Percentiles rank a stretch among this genome's conserved stretches.
Evolutionary conservation across 1,140 invertebrate species (phyloP).

Genomic region (Phymorhynchus buccinoides): DNA sequence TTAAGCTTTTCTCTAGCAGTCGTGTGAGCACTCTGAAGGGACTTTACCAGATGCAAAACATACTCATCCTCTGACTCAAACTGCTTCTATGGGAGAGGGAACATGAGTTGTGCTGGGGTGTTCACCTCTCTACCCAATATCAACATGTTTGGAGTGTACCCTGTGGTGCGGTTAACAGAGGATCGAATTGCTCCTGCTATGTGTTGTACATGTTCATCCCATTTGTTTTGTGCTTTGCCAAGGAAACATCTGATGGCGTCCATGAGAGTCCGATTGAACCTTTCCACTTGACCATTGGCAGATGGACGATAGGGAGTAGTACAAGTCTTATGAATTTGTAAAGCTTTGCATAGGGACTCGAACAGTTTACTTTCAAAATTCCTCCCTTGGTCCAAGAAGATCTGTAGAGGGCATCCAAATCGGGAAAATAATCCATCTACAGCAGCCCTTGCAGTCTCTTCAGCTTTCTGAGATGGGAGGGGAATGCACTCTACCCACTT

Average conservation of each 20-base stretch:
- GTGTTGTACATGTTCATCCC: conserved; percentile 43
- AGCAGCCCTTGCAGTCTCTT: not conserved
- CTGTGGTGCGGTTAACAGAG: conserved; percentile 34
- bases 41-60: not conserved
- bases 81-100: not conserved
- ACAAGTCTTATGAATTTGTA: conserved; percentile 42
- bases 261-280: conserved; percentile 39
- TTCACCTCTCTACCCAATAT: conserved; percentile 47
- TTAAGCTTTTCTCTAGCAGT: too few relatives aligned
- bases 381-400: not conserved
- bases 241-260: conserved; percentile 40
- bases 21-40: too few relatives aligned
- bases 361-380: conserved; percentile 46
- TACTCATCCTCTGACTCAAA: not conserved
- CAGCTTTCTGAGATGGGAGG: conserved; percentile 1
- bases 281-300: conserved; percentile 52
- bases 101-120: conserved; percentile 26
- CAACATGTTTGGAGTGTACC: conserved; percentile 41
- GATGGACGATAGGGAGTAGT: conserved; percentile 48
- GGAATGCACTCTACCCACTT: conserved; percentile 22
- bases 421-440: conserved; percentile 1
- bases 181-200: conserved; percentile 32
- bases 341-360: conserved; percentile 24
- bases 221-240: conserved; percentile 25
- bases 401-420: conserved; percentile 15